These are phyloP conservation scores for Pelochelys cantorii DNA, from an alignment of 2,797 vertebrate species.

Conservation along the genomic window DNA sequence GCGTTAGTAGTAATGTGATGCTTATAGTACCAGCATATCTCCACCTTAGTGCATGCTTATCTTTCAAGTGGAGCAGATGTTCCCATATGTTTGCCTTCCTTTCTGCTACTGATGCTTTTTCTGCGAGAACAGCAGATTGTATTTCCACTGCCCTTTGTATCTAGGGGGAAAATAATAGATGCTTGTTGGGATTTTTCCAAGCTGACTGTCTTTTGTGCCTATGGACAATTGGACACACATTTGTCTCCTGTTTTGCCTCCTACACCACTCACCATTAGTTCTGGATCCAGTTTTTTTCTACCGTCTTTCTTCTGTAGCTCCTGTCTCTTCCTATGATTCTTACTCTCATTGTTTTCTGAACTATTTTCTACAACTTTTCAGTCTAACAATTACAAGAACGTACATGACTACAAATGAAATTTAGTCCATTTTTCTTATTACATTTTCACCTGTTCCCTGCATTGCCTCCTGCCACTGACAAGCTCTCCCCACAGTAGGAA, in stretches of 20 bases:
- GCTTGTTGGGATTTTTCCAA: slow-evolving; percentile 21
- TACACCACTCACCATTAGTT: neutral
- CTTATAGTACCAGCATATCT: neutral
- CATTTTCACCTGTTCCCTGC: neutral
- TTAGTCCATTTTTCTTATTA: accelerated
- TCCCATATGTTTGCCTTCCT: slow-evolving; percentile 31
- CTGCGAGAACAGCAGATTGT: slow-evolving; percentile 65
- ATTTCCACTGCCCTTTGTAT: slow-evolving; percentile 66
- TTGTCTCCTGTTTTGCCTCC: neutral
- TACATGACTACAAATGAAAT: neutral
- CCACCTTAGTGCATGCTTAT: slow-evolving; percentile 35
- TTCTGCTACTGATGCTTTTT: slow-evolving; percentile 48
- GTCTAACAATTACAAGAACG: neutral
- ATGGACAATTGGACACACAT: neutral
- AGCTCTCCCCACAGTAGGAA: neutral
- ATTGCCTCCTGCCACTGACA: neutral
- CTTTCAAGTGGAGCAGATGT: slow-evolving; percentile 62
- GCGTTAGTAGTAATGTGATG: accelerated
- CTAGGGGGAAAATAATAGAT: slow-evolving; percentile 37
- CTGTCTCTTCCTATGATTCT: neutral
- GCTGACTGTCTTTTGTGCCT: slow-evolving; percentile 5
- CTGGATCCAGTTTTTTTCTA: neutral
- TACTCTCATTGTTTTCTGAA: neutral
- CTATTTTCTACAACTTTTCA: slow-evolving; percentile 5
- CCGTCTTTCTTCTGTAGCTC: neutral